A percentile compares a stretch with the other conserved stretches of the same genome.
phyloP scores from a whole-genome alignment of 2,797 vertebrate species.

The Scolopax bukidnonensis region DNA sequence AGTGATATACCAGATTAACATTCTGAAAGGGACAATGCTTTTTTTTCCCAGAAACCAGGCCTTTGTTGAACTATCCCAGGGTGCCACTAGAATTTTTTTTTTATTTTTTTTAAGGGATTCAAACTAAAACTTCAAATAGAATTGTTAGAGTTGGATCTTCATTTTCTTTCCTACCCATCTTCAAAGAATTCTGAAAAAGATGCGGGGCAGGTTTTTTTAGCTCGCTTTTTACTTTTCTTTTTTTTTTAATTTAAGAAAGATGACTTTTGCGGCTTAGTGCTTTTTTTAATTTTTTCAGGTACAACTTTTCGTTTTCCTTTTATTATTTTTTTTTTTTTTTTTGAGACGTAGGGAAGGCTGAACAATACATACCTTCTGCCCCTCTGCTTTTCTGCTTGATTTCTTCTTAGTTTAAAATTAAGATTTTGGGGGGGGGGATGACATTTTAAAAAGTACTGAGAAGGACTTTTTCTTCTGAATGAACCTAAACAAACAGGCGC shows the following conservation, averaged over 20 bases:
- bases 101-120: constrained; percentile 58
- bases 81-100: constrained; percentile 67
- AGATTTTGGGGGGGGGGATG: not conserved
- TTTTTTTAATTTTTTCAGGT: constrained; percentile 19
- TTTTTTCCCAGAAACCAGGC: constrained; percentile 89
- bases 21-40: constrained; percentile 89
- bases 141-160: constrained; percentile 67
- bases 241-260: constrained; percentile 18
- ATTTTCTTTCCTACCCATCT: constrained; percentile 51
- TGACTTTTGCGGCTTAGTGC: not conserved
- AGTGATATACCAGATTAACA: constrained; percentile 93
- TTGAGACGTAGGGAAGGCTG: not conserved
- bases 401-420: not conserved
- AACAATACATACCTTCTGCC: not conserved
- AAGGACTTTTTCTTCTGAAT: not conserved
- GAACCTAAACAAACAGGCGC: not conserved
- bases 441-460: not conserved
- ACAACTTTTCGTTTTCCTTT: not conserved
- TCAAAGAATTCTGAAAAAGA: constrained; percentile 54
- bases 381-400: not conserved
- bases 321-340: not conserved
- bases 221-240: not conserved
- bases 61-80: constrained; percentile 90
- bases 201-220: not conserved
- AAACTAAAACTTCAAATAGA: constrained; percentile 73